Base-by-base conservation (phyloP, 2,113 vertebrate species). In the Albula goreensis region DNA sequence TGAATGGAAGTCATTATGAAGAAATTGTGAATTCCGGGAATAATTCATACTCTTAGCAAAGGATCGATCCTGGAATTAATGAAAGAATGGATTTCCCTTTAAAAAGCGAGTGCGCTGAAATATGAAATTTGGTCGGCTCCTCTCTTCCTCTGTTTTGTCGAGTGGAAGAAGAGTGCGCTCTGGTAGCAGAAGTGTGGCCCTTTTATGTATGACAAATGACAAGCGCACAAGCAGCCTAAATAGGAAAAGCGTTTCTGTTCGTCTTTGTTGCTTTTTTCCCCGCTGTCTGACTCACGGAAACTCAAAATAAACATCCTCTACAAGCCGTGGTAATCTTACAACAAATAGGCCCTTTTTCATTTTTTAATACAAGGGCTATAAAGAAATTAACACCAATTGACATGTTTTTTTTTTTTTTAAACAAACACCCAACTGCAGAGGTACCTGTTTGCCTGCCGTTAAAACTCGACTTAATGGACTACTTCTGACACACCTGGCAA, bases 1-100 rank as follows among this genome's bases (percentile, higher is more conserved):
- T 88, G 78, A 91, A 91, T 90, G 25, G 85, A 88, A 87, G 82
- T 86, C 87, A 89, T 91, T 91, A 90, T 53, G 49, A 88, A 83
- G 85, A 89, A 86, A 85, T 80, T 85, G 56, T 83, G 86, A 89
- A 89, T 88, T 89, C 81, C 84, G 60, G 78, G 50, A 79, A 88
- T 89, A 86, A 90, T 87, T 89, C 83, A 88, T 87, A 84, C 80
- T 50, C 82, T 86, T 85, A 81, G 50, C 82, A 82, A n/a, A 63
- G 77, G 86, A 92, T 92, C 90, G 74, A 91, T 92, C 86, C 60
- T 84, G 0, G 12, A 89, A 91, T 91, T 87, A 89, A 91, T 90
- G 87, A 86, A 88, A 86, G 78, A 83, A 78, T 79, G 80, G 82
- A 83, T 87, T 88, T 88, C 88, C 88, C 83, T 89, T 85, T 88